Base-by-base conservation (phyloP, 1,140 invertebrate genomes). In the Medauroidea extradentata region DNA sequence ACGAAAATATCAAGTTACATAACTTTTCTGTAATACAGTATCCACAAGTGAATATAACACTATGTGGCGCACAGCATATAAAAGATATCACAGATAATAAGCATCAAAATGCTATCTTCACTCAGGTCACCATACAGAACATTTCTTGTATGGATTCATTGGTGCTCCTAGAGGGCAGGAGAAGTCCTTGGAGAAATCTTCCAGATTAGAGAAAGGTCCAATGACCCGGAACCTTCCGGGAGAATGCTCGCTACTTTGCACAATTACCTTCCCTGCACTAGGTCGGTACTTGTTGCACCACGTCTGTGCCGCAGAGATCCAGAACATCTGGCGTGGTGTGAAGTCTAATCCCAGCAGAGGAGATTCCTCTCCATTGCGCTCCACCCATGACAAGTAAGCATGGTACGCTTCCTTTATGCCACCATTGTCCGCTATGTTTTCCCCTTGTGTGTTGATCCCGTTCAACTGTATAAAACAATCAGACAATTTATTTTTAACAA, bases 381-480 rank as follows among this genome's bases (percentile, higher is more conserved):
- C 78, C n/a, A 71, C 66, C 88, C 90, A 91, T 5, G 81, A 78
- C 39, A 82, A 77, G 71, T 93, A 93, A 0, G 91, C 90, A 27
- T 84, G 80, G 71, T 94, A 95, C 0, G 93, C 89, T 63, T 92
- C 85, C 69, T 93, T 93, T 19, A 94, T 83, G 1, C 92, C 92
- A 13, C 90, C 91, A 70, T 94, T 94, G 70, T 95, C 92, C 0
- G 93, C 93, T 44, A 95, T 92, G 70, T 95, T 95, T 69, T 96
- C 93, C n/a, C 86, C 90, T 75, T 94, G 90, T 1, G 91, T 93
- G 61, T 92, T 91, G 25, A 91, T 86, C 39, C 90, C 90, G 65
- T 95, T 95, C 25, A 93, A 63, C 89, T 92, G 66, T 16, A 19
- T 3, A 7, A 18, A 39, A n/a, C n/a, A n/a, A n/a, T n/a, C n/a